Percentiles rank a stretch among this genome's conserved stretches.
Evolutionary conservation across 1,140 invertebrate species (phyloP).

Genomic region (Saccostrea glomerata): DNA sequence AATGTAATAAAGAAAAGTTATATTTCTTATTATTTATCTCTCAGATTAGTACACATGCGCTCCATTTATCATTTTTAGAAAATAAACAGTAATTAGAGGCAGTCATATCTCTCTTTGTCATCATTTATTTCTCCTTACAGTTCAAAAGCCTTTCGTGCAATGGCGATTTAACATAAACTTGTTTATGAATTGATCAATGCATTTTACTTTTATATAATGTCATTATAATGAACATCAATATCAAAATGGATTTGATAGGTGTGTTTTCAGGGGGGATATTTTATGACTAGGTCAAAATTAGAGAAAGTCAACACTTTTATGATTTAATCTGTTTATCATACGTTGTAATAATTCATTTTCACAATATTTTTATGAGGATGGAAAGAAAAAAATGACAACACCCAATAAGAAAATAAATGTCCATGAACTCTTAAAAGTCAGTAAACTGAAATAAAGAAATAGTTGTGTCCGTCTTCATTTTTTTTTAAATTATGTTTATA

Average conservation of each 20-base stretch:
- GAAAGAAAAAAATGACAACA: too few species aligned
- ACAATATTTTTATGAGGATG: too few species aligned
- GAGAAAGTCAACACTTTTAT: too few species aligned
- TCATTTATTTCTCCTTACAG: slow-evolving; percentile 1
- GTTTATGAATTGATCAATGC: slow-evolving; percentile 13
- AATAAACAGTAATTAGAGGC: slow-evolving; percentile 11
- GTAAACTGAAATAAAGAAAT: too few species aligned
- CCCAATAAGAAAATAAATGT: too few species aligned
- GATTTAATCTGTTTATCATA: too few species aligned
- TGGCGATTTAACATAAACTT: slow-evolving; percentile 16
- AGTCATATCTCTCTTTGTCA: slow-evolving; percentile 16
- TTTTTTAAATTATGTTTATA: too few species aligned
- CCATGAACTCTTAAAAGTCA: too few species aligned
- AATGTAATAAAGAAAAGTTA: not conserved
- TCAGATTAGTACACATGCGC: not conserved
- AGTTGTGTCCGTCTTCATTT: too few species aligned
- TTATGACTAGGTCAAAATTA: not conserved
- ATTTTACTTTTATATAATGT: not conserved
- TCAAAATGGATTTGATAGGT: not conserved
- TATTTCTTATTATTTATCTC: not conserved
- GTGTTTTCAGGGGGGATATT: not conserved
- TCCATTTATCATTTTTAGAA: slow-evolving; percentile 27
- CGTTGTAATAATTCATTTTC: too few species aligned
- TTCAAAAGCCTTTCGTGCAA: slow-evolving; percentile 22
- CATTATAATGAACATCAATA: slow-evolving; percentile 1